Conservation (phyloP, 2,113 vertebrate genomes). For the Hoplias malabaricus region DNA sequence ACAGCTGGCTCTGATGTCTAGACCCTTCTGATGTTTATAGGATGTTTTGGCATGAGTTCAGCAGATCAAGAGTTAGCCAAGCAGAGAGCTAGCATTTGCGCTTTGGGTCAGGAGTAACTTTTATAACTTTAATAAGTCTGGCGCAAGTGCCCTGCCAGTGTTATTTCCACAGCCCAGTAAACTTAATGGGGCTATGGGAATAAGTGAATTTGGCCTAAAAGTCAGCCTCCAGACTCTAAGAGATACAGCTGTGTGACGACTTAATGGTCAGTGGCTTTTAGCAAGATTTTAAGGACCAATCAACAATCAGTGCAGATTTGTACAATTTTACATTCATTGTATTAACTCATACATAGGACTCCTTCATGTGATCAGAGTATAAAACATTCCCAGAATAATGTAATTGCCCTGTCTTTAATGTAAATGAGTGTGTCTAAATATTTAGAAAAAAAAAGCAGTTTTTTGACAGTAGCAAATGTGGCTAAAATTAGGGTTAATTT, state of each 20-base stretch:
- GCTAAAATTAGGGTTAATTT: too few relatives aligned
- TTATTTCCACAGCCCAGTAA: not conserved
- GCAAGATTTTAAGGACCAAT: not conserved
- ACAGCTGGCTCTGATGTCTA: not conserved
- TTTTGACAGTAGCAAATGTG: too few relatives aligned
- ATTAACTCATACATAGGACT: too few relatives aligned
- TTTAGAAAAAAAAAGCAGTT: too few relatives aligned
- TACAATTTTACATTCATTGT: too few relatives aligned
- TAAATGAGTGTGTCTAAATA: too few relatives aligned
- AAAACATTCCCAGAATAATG: too few relatives aligned
- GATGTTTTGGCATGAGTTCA: not conserved
- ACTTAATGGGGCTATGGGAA: not conserved
- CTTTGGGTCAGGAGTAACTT: not conserved
- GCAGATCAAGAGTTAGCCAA: not conserved
- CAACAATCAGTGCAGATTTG: too few relatives aligned
- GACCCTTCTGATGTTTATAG: not conserved
- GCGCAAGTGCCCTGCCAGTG: not conserved
- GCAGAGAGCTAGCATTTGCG: not conserved
- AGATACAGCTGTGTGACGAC: not conserved
- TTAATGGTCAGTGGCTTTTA: not conserved
- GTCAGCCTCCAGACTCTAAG: not conserved
- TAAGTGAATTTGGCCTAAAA: not conserved
- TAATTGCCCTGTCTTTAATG: too few relatives aligned
- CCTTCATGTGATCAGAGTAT: too few relatives aligned
- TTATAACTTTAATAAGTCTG: not conserved